A percentile compares a stretch with the other conserved stretches of the same genome.
These are phyloP conservation scores for Drosophila birchii DNA, from an alignment of 2,888 invertebrate genomes.

Conservation along the genomic window DNA sequence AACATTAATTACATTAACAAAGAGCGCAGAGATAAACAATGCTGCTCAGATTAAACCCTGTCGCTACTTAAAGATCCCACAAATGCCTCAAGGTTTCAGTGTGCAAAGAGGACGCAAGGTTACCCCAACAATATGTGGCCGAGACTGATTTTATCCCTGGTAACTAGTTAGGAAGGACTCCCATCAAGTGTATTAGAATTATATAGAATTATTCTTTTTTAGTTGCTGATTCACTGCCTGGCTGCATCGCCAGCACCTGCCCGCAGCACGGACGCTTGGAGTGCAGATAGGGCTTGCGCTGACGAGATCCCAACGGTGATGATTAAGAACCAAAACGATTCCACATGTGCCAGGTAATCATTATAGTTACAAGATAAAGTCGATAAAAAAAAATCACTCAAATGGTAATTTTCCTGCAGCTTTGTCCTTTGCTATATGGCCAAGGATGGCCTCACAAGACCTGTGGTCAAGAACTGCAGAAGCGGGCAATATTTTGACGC, in stretches of 20 bases:
- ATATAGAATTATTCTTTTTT: neutral
- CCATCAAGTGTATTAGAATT: neutral
- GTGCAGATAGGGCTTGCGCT: conserved; percentile 10
- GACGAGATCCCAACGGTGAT: neutral
- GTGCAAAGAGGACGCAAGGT: conserved; percentile 8
- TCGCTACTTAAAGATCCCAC: conserved; percentile 17
- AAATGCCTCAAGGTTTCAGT: conserved; percentile 30
- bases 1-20: conserved; percentile 17
- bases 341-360: conserved; percentile 27
- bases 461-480: conserved; percentile 8
- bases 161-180: neutral
- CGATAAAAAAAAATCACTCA: neutral
- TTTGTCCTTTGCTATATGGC: conserved; percentile 20
- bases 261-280: conserved; percentile 15
- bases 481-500: conserved; percentile 15
- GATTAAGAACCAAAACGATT: conserved; percentile 30
- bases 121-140: conserved; percentile 23
- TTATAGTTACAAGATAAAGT: neutral
- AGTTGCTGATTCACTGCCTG: conserved; percentile 20
- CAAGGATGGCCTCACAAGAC: neutral
- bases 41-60: conserved; percentile 21
- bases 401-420: conserved; percentile 8
- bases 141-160: conserved; percentile 26
- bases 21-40: conserved; percentile 27
- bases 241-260: conserved; percentile 15